These are phyloP conservation scores for Phaethon lepturus DNA, from an alignment of 2,113 vertebrate genomes.

Conservation along the genomic window DNA sequence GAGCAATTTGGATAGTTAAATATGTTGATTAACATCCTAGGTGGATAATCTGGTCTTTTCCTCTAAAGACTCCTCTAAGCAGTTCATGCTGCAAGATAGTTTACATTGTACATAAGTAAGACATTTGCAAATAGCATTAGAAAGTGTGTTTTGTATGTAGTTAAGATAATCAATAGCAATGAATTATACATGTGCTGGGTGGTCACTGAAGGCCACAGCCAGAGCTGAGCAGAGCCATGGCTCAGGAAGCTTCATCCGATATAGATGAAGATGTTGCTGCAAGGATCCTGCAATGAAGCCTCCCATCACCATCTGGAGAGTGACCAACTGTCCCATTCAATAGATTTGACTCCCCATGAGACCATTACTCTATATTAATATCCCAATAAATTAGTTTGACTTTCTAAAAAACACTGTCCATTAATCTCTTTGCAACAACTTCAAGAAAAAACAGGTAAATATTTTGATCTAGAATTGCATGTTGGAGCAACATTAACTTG, in stretches of 20 bases:
- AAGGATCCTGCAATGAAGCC: not conserved
- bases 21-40: not conserved
- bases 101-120: not conserved
- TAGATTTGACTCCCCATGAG: not conserved
- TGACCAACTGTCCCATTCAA: not conserved
- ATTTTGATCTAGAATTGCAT: not conserved
- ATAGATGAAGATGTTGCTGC: not conserved
- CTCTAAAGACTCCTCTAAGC: not conserved
- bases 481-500: not conserved
- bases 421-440: not conserved
- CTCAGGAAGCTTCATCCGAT: not conserved
- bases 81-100: not conserved
- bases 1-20: not conserved
- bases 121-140: not conserved
- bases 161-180: not conserved
- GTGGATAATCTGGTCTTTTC: not conserved
- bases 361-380: not conserved
- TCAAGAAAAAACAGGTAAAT: not conserved
- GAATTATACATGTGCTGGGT: not conserved
- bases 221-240: not conserved
- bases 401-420: not conserved
- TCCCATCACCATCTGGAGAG: not conserved
- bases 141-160: not conserved
- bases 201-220: not conserved
- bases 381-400: not conserved